These are phyloP conservation scores for Maccullochella peelii DNA, from an alignment of 2,113 vertebrate species.

Conservation along the genomic window DNA sequence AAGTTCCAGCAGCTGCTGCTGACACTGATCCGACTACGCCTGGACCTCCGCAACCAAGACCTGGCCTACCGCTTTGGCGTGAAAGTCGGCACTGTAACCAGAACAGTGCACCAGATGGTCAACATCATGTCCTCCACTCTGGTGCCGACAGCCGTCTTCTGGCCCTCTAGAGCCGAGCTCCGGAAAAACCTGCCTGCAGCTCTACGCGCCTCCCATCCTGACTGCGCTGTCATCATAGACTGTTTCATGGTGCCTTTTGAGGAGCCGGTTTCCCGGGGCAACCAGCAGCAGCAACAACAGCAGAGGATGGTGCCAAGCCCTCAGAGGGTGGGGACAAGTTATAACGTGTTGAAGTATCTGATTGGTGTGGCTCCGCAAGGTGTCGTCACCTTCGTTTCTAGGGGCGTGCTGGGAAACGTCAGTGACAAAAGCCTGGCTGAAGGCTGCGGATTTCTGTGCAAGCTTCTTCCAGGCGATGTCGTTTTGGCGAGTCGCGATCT, in stretches of 20 bases:
- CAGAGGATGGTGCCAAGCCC: conserved; percentile 3
- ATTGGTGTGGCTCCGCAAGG: conserved; percentile 84
- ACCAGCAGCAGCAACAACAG: conserved; percentile 51
- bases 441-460: conserved; percentile 81
- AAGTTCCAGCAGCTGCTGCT: conserved; percentile 85
- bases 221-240: conserved; percentile 84
- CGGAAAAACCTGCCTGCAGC: conserved; percentile 82
- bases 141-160: conserved; percentile 84
- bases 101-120: conserved; percentile 81
- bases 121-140: conserved; percentile 84
- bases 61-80: conserved; percentile 84
- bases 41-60: conserved; percentile 85
- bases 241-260: conserved; percentile 82
- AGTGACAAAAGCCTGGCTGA: conserved; percentile 80
- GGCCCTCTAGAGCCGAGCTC: conserved; percentile 83
- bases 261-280: conserved; percentile 62
- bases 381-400: conserved; percentile 83
- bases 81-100: conserved; percentile 78
- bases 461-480: conserved; percentile 82
- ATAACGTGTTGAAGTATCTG: conserved; percentile 80
- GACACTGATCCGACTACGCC: conserved; percentile 82
- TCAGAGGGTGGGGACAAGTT: conserved; percentile 5
- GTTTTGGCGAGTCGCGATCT: conserved; percentile 78
- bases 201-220: conserved; percentile 75
- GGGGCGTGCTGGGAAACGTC: conserved; percentile 77